Percentiles rank a stretch among this genome's conserved stretches.
Evolutionary conservation across 2,797 vertebrate genomes (phyloP).

Genomic region (Pelodytes ibericus): DNA sequence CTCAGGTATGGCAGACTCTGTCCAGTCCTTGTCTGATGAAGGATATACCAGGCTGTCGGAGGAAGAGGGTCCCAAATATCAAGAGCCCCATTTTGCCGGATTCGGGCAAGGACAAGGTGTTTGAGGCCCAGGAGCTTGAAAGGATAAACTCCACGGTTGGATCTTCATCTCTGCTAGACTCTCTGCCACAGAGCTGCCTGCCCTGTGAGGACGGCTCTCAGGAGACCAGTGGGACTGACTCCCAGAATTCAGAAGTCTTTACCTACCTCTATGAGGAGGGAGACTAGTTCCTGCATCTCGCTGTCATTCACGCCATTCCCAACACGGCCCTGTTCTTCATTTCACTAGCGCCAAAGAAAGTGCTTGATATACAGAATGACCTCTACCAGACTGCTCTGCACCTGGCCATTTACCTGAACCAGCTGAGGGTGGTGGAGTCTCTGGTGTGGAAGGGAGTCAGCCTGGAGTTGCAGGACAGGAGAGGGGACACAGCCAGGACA

Average conservation of each 20-base stretch:
- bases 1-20: constrained; percentile 42
- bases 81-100: background rate
- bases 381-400: constrained; percentile 84
- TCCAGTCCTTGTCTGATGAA: constrained; percentile 65
- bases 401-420: constrained; percentile 89
- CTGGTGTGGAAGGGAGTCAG: constrained; percentile 82
- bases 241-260: constrained; percentile 78
- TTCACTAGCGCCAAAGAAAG: constrained; percentile 81
- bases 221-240: constrained; percentile 59
- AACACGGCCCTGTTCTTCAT: constrained; percentile 81
- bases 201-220: background rate
- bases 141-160: constrained; percentile 85
- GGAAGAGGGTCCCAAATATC: no score
- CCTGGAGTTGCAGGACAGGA: constrained; percentile 85
- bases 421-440: constrained; percentile 73
- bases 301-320: constrained; percentile 87
- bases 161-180: constrained; percentile 82
- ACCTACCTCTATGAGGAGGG: constrained; percentile 89
- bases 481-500: constrained; percentile 94
- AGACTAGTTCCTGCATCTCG: constrained; percentile 95
- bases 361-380: constrained; percentile 95
- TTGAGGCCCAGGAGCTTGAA: constrained; percentile 72
- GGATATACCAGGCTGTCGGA: constrained; percentile 2
- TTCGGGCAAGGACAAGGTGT: no score
- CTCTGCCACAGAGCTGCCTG: constrained; percentile 68